phyloP scores from a whole-genome alignment of 2,888 invertebrate species.

The Aspidiotus rigidus region DNA sequence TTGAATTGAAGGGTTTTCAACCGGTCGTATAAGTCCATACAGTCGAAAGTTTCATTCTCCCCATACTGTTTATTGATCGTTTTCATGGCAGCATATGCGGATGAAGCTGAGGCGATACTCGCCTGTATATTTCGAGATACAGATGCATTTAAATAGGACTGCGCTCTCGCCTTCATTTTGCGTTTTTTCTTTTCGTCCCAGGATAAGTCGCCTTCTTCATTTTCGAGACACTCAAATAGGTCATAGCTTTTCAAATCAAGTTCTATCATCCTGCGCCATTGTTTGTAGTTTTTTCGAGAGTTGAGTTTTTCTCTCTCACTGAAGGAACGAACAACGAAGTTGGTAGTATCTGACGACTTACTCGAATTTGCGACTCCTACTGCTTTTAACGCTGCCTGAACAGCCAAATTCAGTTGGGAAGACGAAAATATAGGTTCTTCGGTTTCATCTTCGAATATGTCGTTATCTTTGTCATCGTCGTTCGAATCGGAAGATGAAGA shows the following conservation, averaged over 20 bases:
- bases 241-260: neutral
- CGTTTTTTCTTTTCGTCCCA: constrained; percentile 38
- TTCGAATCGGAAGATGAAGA: no score
- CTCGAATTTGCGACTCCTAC: neutral
- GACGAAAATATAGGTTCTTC: no score
- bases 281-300: neutral
- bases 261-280: neutral
- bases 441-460: no score
- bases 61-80: neutral
- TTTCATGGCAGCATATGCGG: neutral
- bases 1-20: neutral
- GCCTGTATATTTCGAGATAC: neutral
- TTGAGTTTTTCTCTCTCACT: neutral
- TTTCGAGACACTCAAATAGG: constrained; percentile 38
- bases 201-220: constrained; percentile 51
- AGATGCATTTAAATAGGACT: neutral
- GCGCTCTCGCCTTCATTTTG: neutral
- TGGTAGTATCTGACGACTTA: neutral
- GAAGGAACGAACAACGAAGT: neutral
- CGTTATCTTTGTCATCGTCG: no score
- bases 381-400: neutral
- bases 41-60: neutral
- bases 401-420: neutral
- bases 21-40: neutral
- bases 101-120: neutral